Evolutionary conservation across 1,140 invertebrate species (phyloP).

Genomic region (Drosophila baimaii): DNA sequence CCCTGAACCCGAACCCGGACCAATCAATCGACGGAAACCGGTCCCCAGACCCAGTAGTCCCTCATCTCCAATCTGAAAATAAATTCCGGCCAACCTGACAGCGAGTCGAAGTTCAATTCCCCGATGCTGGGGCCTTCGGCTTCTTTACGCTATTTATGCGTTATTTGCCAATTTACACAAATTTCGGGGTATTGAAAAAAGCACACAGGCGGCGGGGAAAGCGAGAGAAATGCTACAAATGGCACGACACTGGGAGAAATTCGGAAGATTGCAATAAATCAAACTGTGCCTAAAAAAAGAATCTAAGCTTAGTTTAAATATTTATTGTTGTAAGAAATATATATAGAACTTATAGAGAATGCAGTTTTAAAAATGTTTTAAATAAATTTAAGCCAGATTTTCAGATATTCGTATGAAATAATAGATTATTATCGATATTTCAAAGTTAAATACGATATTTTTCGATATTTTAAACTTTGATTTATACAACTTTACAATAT

Average conservation of each 20-base stretch:
- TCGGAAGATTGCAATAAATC: too few species aligned
- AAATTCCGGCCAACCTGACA: conserved; percentile 26
- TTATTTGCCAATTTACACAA: conserved; percentile 77
- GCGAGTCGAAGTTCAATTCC: conserved; percentile 52
- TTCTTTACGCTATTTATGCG: conserved; percentile 61
- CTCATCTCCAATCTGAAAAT: conserved; percentile 1
- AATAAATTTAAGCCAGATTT: not conserved
- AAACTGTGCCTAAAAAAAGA: too few species aligned
- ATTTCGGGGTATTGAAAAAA: conserved; percentile 62
- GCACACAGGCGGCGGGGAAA: conserved; percentile 1
- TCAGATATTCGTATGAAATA: too few species aligned
- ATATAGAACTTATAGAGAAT: too few species aligned
- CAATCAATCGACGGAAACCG: conserved; percentile 29
- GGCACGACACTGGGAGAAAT: conserved; percentile 7
- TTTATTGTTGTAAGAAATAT: too few species aligned
- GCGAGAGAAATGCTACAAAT: conserved; percentile 22
- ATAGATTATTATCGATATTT: too few species aligned
- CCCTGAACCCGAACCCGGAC: conserved; percentile 16
- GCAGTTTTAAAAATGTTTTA: too few species aligned
- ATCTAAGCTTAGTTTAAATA: too few species aligned
- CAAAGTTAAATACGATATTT: too few species aligned
- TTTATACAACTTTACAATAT: too few species aligned
- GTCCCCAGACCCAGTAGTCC: not conserved
- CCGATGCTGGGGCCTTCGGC: conserved; percentile 35
- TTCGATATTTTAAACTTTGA: too few species aligned